Evolutionary conservation across 2,888 invertebrate genomes (phyloP).

Genomic region (Gymnosoma rotundatum): DNA sequence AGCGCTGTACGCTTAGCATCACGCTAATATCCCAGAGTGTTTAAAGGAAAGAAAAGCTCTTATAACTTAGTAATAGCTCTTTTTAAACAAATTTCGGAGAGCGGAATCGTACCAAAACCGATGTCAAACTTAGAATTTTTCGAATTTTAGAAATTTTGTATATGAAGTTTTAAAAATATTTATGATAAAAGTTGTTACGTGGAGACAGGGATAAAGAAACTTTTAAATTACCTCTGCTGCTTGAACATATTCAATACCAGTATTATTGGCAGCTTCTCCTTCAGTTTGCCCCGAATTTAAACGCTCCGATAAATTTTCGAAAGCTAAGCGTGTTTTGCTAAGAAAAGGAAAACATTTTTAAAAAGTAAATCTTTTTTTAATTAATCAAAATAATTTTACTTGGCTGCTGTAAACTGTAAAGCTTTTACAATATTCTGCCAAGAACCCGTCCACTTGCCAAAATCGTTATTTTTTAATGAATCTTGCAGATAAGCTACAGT

Average conservation of each 20-base stretch:
- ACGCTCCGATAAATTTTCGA: constrained; percentile 87
- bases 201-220: too few relatives aligned
- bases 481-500: constrained; percentile 87
- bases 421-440: constrained; percentile 81
- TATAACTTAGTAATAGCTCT: too few relatives aligned
- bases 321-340: constrained; percentile 88
- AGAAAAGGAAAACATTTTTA: too few relatives aligned
- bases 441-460: constrained; percentile 78
- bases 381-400: constrained; percentile 76
- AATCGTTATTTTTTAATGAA: constrained; percentile 68
- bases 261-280: constrained; percentile 93
- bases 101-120: too few relatives aligned
- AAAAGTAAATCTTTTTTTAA: not conserved
- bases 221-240: constrained; percentile 88
- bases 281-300: constrained; percentile 85
- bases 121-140: too few relatives aligned
- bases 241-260: constrained; percentile 90
- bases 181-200: too few relatives aligned
- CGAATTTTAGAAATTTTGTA: too few relatives aligned
- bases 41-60: too few relatives aligned
- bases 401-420: constrained; percentile 82
- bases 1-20: too few relatives aligned
- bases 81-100: too few relatives aligned
- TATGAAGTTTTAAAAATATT: too few relatives aligned
- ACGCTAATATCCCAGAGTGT: too few relatives aligned